Conservation (phyloP, 2,113 vertebrate species). For the Oncorhynchus nerka region DNA sequence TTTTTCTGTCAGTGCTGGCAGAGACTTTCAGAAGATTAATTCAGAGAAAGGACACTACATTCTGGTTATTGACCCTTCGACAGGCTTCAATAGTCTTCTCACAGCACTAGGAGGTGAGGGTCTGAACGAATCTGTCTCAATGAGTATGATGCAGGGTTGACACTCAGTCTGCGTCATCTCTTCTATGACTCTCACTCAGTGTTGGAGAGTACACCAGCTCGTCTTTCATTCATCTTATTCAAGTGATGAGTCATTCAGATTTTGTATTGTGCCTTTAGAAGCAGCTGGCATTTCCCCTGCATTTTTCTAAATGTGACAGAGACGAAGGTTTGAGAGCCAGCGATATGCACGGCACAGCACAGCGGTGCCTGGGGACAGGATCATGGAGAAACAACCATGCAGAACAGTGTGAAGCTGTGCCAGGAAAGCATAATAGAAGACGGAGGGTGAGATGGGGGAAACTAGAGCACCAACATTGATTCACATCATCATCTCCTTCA, state of each 20-base stretch:
- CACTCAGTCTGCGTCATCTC: slow-evolving; percentile 55
- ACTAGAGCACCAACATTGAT: slow-evolving; percentile 17
- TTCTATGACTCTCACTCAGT: slow-evolving; percentile 31
- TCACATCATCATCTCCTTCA: slow-evolving; percentile 29
- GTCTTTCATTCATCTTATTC: slow-evolving; percentile 24
- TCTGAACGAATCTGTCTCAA: not conserved
- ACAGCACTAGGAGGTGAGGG: slow-evolving; percentile 25
- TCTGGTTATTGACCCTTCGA: slow-evolving; percentile 6
- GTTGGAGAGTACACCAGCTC: slow-evolving; percentile 25
- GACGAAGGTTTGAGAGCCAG: slow-evolving; percentile 17
- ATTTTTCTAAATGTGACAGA: slow-evolving; percentile 35
- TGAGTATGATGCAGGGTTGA: slow-evolving; percentile 14
- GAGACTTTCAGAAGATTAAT: slow-evolving; percentile 26
- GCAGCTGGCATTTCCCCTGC: slow-evolving; percentile 25
- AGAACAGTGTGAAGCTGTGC: not conserved
- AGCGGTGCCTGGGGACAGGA: slow-evolving; percentile 7
- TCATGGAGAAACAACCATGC: slow-evolving; percentile 6
- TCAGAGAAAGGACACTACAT: slow-evolving; percentile 6
- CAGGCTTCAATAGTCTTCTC: not conserved
- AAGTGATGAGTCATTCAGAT: slow-evolving; percentile 45
- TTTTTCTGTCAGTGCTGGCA: not conserved
- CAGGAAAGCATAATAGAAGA: slow-evolving; percentile 4
- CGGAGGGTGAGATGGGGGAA: slow-evolving; percentile 33
- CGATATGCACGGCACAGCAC: not conserved
- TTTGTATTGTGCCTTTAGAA: slow-evolving; percentile 35